Percentiles rank a stretch among this genome's conserved stretches.
These are phyloP conservation scores for Salminus brasiliensis DNA, from an alignment of 2,113 vertebrate species.

Conservation along the genomic window DNA sequence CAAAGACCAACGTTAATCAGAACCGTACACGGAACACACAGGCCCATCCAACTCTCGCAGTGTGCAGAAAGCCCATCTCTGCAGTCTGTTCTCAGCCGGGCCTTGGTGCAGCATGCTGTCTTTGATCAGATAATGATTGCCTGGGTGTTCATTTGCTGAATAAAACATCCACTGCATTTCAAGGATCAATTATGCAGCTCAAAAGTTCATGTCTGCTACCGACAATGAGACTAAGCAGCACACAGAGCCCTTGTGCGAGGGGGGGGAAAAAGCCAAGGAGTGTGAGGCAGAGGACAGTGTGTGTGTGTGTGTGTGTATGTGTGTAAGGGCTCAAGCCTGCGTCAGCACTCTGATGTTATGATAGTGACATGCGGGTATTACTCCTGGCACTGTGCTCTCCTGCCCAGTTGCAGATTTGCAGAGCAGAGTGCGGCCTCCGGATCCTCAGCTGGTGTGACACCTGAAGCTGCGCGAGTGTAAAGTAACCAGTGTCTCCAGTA, in stretches of 20 bases:
- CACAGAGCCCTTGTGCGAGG: not conserved
- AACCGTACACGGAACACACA: not conserved
- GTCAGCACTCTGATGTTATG: slow-evolving; percentile 40
- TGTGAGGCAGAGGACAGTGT: not conserved
- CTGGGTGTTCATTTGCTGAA: slow-evolving; percentile 41
- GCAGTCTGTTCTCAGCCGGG: slow-evolving; percentile 20
- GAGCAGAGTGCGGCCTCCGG: slow-evolving; percentile 11
- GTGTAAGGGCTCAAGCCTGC: slow-evolving; percentile 18
- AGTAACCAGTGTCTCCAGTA: slow-evolving; percentile 15
- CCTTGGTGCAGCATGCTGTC: slow-evolving; percentile 14
- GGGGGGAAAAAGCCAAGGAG: not conserved
- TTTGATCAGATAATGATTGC: slow-evolving; percentile 44
- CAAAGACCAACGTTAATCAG: slow-evolving; percentile 5
- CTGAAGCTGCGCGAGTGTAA: slow-evolving; percentile 32
- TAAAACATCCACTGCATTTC: slow-evolving; percentile 26
- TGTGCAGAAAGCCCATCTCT: slow-evolving; percentile 15
- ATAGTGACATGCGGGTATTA: slow-evolving; percentile 34
- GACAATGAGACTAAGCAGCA: slow-evolving; percentile 15
- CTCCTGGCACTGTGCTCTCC: slow-evolving; percentile 15
- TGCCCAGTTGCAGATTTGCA: slow-evolving; percentile 14
- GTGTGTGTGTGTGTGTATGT: slow-evolving; percentile 10
- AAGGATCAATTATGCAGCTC: slow-evolving; percentile 29
- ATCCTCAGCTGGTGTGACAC: slow-evolving; percentile 31
- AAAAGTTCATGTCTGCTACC: slow-evolving; percentile 19
- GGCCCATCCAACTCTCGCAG: slow-evolving; percentile 12